Evolutionary conservation across 1,140 invertebrate species (phyloP), one percentile per base, ranked within the genome.

Genomic region (Caenorhabditis briggsae): DNA sequence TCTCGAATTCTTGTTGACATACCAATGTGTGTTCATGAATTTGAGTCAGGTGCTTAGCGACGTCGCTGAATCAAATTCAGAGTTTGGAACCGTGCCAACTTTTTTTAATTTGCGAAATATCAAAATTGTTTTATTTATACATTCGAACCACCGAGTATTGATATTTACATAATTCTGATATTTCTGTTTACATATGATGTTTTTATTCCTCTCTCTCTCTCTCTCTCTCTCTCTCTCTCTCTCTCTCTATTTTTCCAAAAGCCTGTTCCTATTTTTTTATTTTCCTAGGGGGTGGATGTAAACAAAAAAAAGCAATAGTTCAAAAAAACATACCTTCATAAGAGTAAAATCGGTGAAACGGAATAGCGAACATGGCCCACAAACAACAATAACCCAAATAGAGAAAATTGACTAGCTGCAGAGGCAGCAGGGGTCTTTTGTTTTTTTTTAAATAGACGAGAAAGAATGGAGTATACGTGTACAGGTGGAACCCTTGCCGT

Each of bases 341-440:
- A 23, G 43, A 50, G 33, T 50, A 78, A 50, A 78, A 50, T 50
- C 46, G 70, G 70, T 78, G 70, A 78, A 78, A 78, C 46, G 70
- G 70, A 78, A 78, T 78, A 78, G 70, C 70, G 70, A 78, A 78
- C 70, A 78, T 78, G 70, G 18, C 70, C 20, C 11, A 14, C 3
- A 23, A 78, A 78, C 46, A 78, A 50, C n/a, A 41, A 70, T 7
- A 41, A 41, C 61, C 61, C 61, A 11, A 64, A 33, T 64, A 16
- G 61, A 59, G n/a, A 33, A 64, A 46, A 70, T 53, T 46, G 9
- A 78, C 46, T 50, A 23, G 50, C 43, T 46, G 25, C 25, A 78
- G 43, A 41, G n/a, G 16, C 56, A 58, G 56, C n/a, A 58, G 65
- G 43, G 5, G 16, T 43, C 33, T 70, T 43, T 70, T 70, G 64